phyloP scores from a whole-genome alignment of 2,888 invertebrate genomes.

The Limnephilus lunatus region DNA sequence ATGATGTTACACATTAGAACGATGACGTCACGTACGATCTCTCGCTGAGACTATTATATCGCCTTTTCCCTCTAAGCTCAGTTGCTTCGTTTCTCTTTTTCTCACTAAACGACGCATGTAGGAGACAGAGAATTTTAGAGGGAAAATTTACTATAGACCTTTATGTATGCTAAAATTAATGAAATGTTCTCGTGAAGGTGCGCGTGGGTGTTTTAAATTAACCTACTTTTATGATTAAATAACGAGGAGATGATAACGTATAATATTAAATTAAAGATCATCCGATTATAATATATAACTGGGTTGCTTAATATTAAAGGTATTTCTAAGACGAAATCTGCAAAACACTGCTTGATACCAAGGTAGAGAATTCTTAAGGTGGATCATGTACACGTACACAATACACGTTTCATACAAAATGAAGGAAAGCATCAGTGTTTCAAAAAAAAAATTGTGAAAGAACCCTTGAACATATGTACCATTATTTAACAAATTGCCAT shows the following conservation, averaged over 20 bases:
- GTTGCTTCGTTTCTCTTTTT: too few relatives aligned
- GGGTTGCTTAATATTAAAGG: background rate
- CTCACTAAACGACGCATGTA: too few relatives aligned
- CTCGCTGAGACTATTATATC: too few relatives aligned
- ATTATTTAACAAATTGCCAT: too few relatives aligned
- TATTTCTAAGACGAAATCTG: background rate
- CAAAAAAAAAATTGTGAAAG: too few relatives aligned
- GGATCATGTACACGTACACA: too few relatives aligned
- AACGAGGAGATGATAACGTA: background rate
- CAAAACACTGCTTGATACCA: background rate
- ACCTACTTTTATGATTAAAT: background rate
- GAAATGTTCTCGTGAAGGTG: background rate
- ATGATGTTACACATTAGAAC: too few relatives aligned
- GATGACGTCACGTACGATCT: too few relatives aligned
- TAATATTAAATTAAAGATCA: background rate
- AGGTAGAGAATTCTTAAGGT: background rate
- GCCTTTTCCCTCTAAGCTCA: too few relatives aligned
- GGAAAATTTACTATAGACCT: background rate
- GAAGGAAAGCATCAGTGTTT: too few relatives aligned
- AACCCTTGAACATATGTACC: too few relatives aligned
- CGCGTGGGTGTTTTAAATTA: background rate
- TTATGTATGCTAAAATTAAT: background rate
- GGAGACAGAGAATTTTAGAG: background rate
- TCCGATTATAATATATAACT: background rate
- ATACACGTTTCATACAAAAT: too few relatives aligned